phyloP scores from a whole-genome alignment of 2,888 invertebrate species.

The Ashinkailepas kermadecensis region DNA sequence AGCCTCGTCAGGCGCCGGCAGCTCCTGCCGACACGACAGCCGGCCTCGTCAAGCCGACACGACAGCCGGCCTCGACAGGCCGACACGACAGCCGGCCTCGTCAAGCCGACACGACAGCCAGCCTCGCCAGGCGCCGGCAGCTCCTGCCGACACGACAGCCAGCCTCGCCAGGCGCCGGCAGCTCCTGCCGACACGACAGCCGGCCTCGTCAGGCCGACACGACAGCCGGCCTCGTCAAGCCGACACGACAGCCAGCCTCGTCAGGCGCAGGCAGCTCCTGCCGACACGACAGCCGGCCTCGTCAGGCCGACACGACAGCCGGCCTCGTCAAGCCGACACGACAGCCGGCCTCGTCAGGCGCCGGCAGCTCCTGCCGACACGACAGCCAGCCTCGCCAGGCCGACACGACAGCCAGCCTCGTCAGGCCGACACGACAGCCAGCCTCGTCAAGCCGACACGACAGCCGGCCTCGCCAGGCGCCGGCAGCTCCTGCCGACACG shows the following conservation, averaged over 20 bases:
- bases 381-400: background rate
- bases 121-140: background rate
- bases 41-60: background rate
- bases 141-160: constrained; percentile 16
- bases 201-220: too few relatives aligned
- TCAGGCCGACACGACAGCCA: too few relatives aligned
- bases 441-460: background rate
- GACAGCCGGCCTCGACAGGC: too few relatives aligned
- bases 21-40: constrained; percentile 20
- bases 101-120: background rate
- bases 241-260: too few relatives aligned
- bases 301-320: too few relatives aligned
- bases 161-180: background rate
- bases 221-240: too few relatives aligned
- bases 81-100: too few relatives aligned
- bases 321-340: too few relatives aligned
- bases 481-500: constrained; percentile 24
- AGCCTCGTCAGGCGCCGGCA: background rate
- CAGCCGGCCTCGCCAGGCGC: too few relatives aligned
- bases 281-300: too few relatives aligned
- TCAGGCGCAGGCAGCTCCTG: constrained; percentile 24
- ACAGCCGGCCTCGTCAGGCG: too few relatives aligned
- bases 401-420: too few relatives aligned
- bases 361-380: constrained; percentile 24
- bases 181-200: constrained; percentile 20